phyloP scores from a whole-genome alignment of 2,797 vertebrate species.

The Sparus aurata region DNA sequence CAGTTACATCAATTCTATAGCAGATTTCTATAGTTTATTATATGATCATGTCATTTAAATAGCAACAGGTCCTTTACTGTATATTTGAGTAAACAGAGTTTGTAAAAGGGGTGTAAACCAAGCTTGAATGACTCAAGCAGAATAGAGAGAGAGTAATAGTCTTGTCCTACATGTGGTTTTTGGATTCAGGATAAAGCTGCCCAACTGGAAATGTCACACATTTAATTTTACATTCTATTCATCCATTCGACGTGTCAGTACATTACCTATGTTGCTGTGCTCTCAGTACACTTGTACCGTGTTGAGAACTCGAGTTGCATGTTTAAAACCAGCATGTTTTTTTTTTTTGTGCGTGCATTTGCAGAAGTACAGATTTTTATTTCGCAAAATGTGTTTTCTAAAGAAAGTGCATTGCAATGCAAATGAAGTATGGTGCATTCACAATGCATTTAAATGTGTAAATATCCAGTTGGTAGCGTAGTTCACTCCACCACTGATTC shows the following conservation, averaged over 20 bases:
- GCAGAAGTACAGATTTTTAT: slow-evolving; percentile 57
- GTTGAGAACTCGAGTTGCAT: slow-evolving; percentile 73
- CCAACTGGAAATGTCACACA: slow-evolving; percentile 78
- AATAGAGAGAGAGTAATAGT: slow-evolving; percentile 69
- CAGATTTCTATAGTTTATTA: slow-evolving; percentile 72
- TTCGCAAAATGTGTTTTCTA: slow-evolving; percentile 59
- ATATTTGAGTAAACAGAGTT: slow-evolving; percentile 76
- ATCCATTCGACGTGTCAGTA: slow-evolving; percentile 52
- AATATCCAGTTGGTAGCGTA: slow-evolving; percentile 70
- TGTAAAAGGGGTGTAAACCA: slow-evolving; percentile 80
- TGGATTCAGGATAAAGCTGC: slow-evolving; percentile 59
- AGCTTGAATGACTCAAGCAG: slow-evolving; percentile 78
- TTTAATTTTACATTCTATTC: slow-evolving; percentile 79
- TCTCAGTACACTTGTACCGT: slow-evolving; percentile 62
- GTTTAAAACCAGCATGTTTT: slow-evolving; percentile 67
- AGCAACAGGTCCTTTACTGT: slow-evolving; percentile 81
- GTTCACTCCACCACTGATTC: slow-evolving; percentile 42
- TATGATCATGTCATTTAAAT: slow-evolving; percentile 73
- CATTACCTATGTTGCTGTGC: slow-evolving; percentile 60
- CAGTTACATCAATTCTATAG: slow-evolving; percentile 76
- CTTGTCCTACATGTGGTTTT: slow-evolving; percentile 63
- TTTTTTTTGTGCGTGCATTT: slow-evolving; percentile 75
- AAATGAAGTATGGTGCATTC: slow-evolving; percentile 61
- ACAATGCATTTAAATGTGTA: slow-evolving; percentile 73
- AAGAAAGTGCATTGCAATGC: slow-evolving; percentile 74